These are phyloP conservation scores for Illadopsis cleaveri DNA, from an alignment of 2,113 vertebrate species.

Conservation along the genomic window DNA sequence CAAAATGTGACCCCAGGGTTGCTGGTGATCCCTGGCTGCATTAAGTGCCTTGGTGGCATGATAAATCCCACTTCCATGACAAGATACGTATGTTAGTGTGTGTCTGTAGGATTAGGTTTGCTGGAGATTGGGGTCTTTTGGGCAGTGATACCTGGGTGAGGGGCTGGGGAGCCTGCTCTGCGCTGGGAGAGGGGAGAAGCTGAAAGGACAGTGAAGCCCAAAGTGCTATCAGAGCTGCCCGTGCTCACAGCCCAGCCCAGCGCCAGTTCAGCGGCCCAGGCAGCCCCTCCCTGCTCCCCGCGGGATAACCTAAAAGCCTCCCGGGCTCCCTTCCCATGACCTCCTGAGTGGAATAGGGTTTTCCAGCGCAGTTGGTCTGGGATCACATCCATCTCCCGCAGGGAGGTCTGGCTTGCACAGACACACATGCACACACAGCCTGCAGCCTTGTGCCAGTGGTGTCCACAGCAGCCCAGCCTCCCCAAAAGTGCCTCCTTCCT, in stretches of 20 bases:
- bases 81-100: not conserved
- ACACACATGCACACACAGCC: not conserved
- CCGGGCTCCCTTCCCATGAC: not conserved
- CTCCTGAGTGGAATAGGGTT: not conserved
- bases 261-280: not conserved
- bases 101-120: not conserved
- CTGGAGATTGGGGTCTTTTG: not conserved
- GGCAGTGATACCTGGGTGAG: not conserved
- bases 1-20: not conserved
- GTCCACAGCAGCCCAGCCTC: not conserved
- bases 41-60: not conserved
- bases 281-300: fast-evolving
- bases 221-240: not conserved
- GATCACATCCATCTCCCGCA: fast-evolving
- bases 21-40: not conserved
- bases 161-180: not conserved
- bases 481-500: not conserved
- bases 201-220: not conserved
- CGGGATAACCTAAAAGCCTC: not conserved
- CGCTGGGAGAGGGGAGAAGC: not conserved
- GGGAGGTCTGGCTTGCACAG: not conserved
- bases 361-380: not conserved
- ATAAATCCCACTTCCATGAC: not conserved
- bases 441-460: not conserved
- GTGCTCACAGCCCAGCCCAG: not conserved